phyloP scores from a whole-genome alignment of 2,888 invertebrate species.

The Microplitis deprimator region DNA sequence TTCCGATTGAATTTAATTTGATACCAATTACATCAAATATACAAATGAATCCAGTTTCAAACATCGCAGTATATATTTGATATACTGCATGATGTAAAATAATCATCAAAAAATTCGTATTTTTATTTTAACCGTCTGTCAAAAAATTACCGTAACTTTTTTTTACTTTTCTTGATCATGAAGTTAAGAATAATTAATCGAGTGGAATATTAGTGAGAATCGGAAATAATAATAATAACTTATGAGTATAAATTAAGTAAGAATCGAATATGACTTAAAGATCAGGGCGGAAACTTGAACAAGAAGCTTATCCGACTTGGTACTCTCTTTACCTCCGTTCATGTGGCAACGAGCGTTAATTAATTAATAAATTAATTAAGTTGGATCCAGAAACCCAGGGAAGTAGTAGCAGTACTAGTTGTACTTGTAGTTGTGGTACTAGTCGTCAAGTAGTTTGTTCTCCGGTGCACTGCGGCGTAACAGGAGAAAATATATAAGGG shows the following conservation, averaged over 20 bases:
- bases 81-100: neutral
- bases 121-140: no score
- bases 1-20: neutral
- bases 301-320: constrained; percentile 40
- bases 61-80: neutral
- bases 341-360: constrained; percentile 51
- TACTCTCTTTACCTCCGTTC: constrained; percentile 38
- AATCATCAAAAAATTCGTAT: no score
- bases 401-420: constrained; percentile 25
- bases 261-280: neutral
- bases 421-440: neutral
- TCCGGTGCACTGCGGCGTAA: constrained; percentile 12
- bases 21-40: neutral
- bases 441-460: constrained; percentile 18
- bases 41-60: neutral
- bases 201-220: no score
- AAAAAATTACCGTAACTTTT: no score
- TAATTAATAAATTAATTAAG: constrained; percentile 60
- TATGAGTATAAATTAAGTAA: neutral
- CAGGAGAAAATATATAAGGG: constrained; percentile 7
- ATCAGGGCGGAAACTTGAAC: constrained; percentile 27
- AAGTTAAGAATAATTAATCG: neutral
- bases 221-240: neutral
- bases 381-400: constrained; percentile 37
- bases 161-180: neutral